Conservation (phyloP, 1,140 invertebrate species). For the Sycophila sp. region DNA sequence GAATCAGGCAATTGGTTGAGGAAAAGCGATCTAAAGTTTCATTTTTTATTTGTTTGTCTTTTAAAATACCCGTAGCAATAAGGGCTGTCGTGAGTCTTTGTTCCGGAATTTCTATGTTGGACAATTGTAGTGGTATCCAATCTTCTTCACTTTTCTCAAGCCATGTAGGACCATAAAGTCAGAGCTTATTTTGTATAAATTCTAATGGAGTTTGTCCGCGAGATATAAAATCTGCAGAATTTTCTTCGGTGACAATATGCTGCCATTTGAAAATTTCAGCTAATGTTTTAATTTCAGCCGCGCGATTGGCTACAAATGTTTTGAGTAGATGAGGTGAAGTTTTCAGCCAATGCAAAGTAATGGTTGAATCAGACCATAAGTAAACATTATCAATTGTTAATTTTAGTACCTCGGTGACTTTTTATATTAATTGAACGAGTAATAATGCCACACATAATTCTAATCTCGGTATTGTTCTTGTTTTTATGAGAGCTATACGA, state of each 20-base stretch:
- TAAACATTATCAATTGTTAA: not conserved
- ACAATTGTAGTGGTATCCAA: no score
- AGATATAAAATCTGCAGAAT: not conserved
- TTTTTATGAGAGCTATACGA: slow-evolving; percentile 44
- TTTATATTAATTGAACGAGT: slow-evolving; percentile 27
- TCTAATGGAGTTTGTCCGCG: not conserved
- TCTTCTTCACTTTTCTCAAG: no score
- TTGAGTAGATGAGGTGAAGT: not conserved
- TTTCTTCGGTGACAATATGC: not conserved
- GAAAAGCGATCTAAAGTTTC: no score
- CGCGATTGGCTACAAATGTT: slow-evolving; percentile 1
- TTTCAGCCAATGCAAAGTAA: not conserved
- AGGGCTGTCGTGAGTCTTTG: no score
- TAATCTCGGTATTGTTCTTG: slow-evolving; percentile 37
- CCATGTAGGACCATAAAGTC: not conserved
- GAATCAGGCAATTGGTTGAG: no score
- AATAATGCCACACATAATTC: slow-evolving; percentile 45
- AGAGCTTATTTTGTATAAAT: not conserved
- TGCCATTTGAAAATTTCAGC: not conserved
- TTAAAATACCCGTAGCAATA: no score
- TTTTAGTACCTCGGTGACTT: not conserved
- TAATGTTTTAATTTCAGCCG: not conserved
- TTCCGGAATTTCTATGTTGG: no score
- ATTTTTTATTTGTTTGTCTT: no score
- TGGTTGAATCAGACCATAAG: not conserved